Percentiles rank a stretch among this genome's conserved stretches.
Evolutionary conservation across 2,113 vertebrate species (phyloP).

Genomic region (Malurus alboscapulatus): DNA sequence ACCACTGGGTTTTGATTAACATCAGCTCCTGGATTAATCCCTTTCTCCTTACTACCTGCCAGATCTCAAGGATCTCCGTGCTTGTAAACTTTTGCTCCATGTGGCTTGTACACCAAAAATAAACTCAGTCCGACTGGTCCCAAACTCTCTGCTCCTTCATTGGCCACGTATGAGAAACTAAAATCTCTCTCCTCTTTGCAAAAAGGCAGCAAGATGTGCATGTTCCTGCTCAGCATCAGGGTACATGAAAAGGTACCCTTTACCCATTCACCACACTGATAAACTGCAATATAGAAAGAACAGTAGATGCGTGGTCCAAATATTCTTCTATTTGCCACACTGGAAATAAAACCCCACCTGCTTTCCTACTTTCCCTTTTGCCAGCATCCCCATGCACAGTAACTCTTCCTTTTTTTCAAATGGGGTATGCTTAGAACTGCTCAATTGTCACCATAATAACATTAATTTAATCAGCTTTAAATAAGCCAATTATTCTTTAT

Average conservation of each 20-base stretch:
- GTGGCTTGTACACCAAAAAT: neutral
- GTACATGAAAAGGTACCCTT: neutral
- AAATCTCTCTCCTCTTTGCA: neutral
- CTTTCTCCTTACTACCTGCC: neutral
- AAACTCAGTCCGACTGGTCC: neutral
- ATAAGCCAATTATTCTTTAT: conserved; percentile 76
- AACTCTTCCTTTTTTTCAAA: conserved; percentile 32
- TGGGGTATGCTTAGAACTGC: conserved; percentile 59
- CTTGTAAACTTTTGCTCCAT: neutral
- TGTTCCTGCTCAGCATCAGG: no score
- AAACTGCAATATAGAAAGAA: neutral
- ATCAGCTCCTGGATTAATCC: neutral
- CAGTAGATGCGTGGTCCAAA: neutral
- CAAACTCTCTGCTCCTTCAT: neutral
- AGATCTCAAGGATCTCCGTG: neutral
- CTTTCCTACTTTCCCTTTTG: neutral
- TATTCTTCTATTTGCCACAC: neutral
- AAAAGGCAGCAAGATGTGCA: neutral
- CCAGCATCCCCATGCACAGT: neutral
- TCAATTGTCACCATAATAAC: conserved; percentile 72
- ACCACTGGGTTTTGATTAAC: neutral
- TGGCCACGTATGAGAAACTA: neutral
- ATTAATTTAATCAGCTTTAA: conserved; percentile 75
- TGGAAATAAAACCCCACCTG: neutral
- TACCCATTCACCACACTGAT: neutral